Base-by-base conservation (phyloP, 1,140 invertebrate species). In the Portunus trituberculatus region DNA sequence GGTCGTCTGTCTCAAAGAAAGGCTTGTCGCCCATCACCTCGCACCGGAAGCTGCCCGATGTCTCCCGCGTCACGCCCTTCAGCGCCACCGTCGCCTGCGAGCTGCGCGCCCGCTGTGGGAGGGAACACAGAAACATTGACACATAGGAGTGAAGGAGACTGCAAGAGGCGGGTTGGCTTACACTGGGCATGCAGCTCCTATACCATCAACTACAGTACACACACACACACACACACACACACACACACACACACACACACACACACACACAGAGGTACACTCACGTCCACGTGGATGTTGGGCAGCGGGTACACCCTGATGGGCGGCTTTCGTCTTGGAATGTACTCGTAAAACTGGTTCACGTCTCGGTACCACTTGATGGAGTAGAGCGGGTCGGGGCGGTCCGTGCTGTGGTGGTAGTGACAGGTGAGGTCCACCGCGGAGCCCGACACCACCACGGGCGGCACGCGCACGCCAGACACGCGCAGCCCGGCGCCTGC, bases 21-120 rank as follows among this genome's bases (percentile, higher is more conserved):
- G 94, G 94, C 52, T 95, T 95, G 91, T 95, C 94, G 4, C 94
- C 90, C 90, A 95, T 87, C 48, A 95, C 94, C 52, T 95, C 94
- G 14, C 94, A 95, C n/a, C 91, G 94, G 91, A 95, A 95, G 94
- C 45, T 95, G 28, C 94, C 94, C 8, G 94, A 95, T 0, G 94
- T 95, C 29, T 86, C 94, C 6, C 91, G 82, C 31, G 94, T 92
- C 83, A 95, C 90, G 0, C 91, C 83, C 46, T 46, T 92, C 83
- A 95, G 90, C 83, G 67, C 52, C 32, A 95, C 94, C 29, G 83
- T 95, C 29, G 90, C 28, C n/a, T 48, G 48, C 4, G 89, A 83
- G 84, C 94, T 95, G 28, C 90, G 84, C 16, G 31, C 28, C 32
- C 84, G 29, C 39, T 87, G 84, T 39, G 46, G 76, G 7, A 52